Evolutionary conservation across 2,113 vertebrate species (phyloP).

Genomic region (Misgurnus mizolepis): DNA sequence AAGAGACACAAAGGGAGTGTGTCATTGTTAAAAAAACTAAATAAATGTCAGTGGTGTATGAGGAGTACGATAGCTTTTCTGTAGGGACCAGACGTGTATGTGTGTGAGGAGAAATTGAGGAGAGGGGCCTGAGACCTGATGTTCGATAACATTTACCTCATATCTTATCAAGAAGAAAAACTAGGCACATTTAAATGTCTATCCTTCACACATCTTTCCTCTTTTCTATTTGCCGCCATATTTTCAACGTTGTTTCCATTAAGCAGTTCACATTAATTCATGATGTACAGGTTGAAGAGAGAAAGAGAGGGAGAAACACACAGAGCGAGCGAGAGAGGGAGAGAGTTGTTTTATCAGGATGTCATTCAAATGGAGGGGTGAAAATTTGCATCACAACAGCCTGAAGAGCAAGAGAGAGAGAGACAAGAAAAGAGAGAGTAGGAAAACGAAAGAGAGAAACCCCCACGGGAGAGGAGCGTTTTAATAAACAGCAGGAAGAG

Average conservation of each 20-base stretch:
- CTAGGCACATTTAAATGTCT: constrained; percentile 8
- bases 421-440: constrained; percentile 69
- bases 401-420: constrained; percentile 72
- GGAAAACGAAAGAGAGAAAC: constrained; percentile 53
- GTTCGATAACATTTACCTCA: constrained; percentile 61
- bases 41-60: constrained; percentile 92
- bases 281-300: constrained; percentile 72
- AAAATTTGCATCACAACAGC: constrained; percentile 98
- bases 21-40: constrained; percentile 85
- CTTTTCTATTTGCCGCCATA: constrained; percentile 38
- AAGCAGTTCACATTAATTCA: constrained; percentile 76
- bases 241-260: constrained; percentile 66
- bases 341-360: constrained; percentile 92
- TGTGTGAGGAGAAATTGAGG: constrained; percentile 29
- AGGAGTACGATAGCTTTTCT: constrained; percentile 81
- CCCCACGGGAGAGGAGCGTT: constrained; percentile 51
- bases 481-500: constrained; percentile 68
- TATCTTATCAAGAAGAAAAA: neutral
- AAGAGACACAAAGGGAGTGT: constrained; percentile 57
- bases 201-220: neutral
- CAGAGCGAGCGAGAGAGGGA: constrained; percentile 60
- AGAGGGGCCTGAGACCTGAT: constrained; percentile 44
- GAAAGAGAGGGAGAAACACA: constrained; percentile 14
- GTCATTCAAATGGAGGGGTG: constrained; percentile 96
- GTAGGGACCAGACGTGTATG: constrained; percentile 73